Base-by-base conservation (phyloP, 2,888 invertebrate species). In the Amphipyra berbera region DNA sequence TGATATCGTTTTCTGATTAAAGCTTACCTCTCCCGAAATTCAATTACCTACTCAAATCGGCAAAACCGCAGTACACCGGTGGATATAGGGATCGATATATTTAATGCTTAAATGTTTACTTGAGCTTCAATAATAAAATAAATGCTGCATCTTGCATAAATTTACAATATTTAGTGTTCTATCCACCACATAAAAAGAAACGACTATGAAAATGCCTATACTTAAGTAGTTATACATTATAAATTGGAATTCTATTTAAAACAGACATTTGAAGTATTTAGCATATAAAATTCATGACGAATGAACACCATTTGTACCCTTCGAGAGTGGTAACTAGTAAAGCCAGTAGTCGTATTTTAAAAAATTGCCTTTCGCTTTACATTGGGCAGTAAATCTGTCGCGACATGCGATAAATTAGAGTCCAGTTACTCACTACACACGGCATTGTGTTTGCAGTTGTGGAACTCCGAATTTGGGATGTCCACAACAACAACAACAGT, bases 321-420 rank as follows among this genome's bases (percentile, higher is more conserved):
- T 80, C 71, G 54, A 47, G 41, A 68, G 71, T 63, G 66, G 71
- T 70, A 66, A 65, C 69, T 59, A 72, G 70, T 50, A 72, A 78
- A 77, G 49, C 65, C 63, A 72, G 77, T 72, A 73, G 75, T 74
- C 71, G 73, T 62, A 78, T 78, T 82, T 61, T 61, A 78, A 82
- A 88, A 89, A 87, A 84, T 81, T 73, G 79, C 77, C 74, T 73
- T 81, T 76, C 71, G 72, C 71, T 79, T 77, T 83, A 82, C 83
- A 75, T 75, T 71, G 67, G 68, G 79, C 80, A 70, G 85, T 90
- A 90, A 90, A 90, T 91, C 87, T 81, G 65, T 66, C 67, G 76
- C 63, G 80, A 76, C 83, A 76, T 68, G 81, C 86, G 68, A 90
- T 91, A 90, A 89, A 91, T 91, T 88, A 86, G 74, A 78, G 83